Percentiles rank a stretch among this genome's conserved stretches.
Evolutionary conservation across 2,113 vertebrate species (phyloP).

Genomic region (Oxyura jamaicensis): DNA sequence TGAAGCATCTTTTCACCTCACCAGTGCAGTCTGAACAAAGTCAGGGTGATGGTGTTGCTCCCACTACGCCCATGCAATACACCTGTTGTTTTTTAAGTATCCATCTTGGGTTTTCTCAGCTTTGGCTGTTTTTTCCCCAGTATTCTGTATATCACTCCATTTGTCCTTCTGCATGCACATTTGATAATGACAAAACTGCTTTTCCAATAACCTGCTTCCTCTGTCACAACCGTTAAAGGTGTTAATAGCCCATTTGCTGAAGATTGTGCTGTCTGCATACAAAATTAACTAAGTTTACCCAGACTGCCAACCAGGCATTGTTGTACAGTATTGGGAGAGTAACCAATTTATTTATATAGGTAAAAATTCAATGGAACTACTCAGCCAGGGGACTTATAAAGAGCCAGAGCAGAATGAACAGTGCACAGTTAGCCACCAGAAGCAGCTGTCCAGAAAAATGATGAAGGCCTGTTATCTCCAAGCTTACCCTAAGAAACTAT

Average conservation of each 20-base stretch:
- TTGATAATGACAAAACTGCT: background rate
- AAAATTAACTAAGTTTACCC: background rate
- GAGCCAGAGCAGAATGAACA: background rate
- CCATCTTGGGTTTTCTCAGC: background rate
- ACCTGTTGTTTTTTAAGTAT: background rate
- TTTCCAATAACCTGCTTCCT: background rate
- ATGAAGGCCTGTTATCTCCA: background rate
- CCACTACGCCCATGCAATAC: background rate
- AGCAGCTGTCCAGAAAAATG: background rate
- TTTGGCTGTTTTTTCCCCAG: background rate
- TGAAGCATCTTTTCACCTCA: background rate
- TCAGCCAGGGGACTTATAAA: background rate
- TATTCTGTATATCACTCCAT: background rate
- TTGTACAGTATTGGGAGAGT: background rate
- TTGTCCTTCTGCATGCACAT: background rate
- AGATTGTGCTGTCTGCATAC: background rate
- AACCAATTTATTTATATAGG: background rate
- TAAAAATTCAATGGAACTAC: background rate
- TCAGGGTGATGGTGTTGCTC: background rate
- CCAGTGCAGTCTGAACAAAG: background rate
- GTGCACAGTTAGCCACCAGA: background rate
- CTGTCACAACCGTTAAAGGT: constrained; percentile 1
- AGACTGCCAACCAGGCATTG: background rate
- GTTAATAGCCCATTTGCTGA: constrained; percentile 1
- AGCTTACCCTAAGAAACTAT: background rate